A percentile compares a stretch with the other conserved stretches of the same genome.
Conservation (phyloP, 1,140 invertebrate genomes). For the Danaus plexippus region DNA sequence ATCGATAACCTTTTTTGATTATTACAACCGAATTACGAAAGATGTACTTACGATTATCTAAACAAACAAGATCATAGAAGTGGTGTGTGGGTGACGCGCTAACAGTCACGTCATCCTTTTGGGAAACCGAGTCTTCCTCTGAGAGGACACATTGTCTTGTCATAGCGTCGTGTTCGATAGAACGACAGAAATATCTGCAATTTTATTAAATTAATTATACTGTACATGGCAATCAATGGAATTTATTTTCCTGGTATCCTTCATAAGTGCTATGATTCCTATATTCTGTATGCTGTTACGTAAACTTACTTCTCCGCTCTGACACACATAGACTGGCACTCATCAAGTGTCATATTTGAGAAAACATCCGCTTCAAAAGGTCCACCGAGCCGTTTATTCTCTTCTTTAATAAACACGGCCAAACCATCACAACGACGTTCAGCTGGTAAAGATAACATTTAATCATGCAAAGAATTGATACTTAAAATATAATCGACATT, state of each 20-base stretch:
- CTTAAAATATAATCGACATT: background rate
- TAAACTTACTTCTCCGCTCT: conserved; percentile 80
- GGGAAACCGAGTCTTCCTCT: conserved; percentile 90
- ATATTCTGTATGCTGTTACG: background rate
- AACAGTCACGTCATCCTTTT: conserved; percentile 86
- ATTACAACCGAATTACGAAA: background rate
- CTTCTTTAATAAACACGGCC: conserved; percentile 89
- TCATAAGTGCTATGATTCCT: background rate
- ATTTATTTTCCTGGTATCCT: background rate
- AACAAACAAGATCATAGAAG: conserved; percentile 87
- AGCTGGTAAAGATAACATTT: conserved; percentile 68
- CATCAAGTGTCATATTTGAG: conserved; percentile 85
- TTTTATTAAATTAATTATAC: conserved; percentile 5
- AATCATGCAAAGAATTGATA: background rate
- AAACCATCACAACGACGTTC: conserved; percentile 88
- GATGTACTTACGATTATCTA: conserved; percentile 85
- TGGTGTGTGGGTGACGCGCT: conserved; percentile 86
- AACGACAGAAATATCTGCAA: conserved; percentile 85
- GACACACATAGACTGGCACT: conserved; percentile 86
- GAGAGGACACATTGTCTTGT: conserved; percentile 87
- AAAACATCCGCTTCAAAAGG: conserved; percentile 91
- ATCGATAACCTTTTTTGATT: too few relatives aligned
- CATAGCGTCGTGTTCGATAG: conserved; percentile 91
- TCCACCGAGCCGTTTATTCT: conserved; percentile 88
- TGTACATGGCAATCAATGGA: background rate